A percentile compares a stretch with the other conserved stretches of the same genome.
Evolutionary conservation across 2,113 vertebrate species (phyloP).

Genomic region (Ptilorrhoa leucosticta): DNA sequence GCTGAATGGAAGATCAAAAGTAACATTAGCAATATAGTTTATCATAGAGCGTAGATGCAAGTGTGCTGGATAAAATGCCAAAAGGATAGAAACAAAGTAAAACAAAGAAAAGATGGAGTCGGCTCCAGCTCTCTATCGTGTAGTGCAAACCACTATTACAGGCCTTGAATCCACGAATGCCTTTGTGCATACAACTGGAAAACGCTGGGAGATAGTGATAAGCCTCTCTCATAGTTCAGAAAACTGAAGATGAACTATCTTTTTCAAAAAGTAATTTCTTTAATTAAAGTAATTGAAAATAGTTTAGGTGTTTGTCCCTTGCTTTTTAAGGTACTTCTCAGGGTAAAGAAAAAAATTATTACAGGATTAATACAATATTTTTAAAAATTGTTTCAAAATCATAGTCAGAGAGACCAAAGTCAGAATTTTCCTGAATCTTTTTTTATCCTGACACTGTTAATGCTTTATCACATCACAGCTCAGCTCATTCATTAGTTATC

Average conservation of each 20-base stretch:
- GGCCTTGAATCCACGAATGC: not conserved
- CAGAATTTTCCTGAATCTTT: not conserved
- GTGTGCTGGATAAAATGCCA: not conserved
- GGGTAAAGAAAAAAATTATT: not conserved
- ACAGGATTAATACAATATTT: not conserved
- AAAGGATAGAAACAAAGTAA: not conserved
- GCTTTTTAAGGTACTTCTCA: not conserved
- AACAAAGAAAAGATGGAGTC: not conserved
- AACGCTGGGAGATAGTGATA: not conserved
- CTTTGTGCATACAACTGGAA: not conserved
- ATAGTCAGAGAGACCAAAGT: not conserved
- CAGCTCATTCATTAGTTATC: not conserved
- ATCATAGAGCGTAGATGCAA: not conserved
- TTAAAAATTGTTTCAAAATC: not conserved
- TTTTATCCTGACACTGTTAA: not conserved
- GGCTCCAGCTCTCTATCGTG: not conserved
- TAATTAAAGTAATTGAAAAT: not conserved
- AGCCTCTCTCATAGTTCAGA: not conserved
- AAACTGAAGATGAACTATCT: not conserved
- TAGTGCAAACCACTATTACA: not conserved
- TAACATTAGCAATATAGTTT: not conserved
- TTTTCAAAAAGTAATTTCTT: not conserved
- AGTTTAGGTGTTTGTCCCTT: not conserved
- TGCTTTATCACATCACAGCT: not conserved
- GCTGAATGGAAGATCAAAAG: not conserved